These are phyloP conservation scores for Trichomalopsis sarcophagae DNA, from an alignment of 1,140 invertebrate genomes.

Conservation along the genomic window DNA sequence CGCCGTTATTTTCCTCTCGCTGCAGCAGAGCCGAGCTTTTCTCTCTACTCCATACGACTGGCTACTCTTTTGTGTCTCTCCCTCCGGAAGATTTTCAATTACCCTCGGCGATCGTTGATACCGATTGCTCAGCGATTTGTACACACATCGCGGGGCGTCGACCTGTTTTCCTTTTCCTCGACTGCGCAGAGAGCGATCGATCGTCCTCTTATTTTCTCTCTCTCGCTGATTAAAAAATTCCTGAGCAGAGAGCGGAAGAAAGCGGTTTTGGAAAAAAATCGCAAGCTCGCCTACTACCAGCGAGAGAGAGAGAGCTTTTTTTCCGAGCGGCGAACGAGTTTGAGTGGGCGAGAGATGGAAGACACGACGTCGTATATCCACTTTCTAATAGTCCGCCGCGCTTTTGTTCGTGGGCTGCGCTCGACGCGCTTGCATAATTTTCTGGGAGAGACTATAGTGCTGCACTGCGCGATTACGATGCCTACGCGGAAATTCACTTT, in stretches of 20 bases:
- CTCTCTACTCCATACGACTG: background rate
- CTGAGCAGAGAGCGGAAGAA: background rate
- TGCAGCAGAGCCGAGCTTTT: background rate
- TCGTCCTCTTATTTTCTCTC: constrained; percentile 17
- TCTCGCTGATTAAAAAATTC: constrained; percentile 44
- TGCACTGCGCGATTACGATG: background rate
- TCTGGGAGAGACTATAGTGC: background rate
- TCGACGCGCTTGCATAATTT: constrained; percentile 4
- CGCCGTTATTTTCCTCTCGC: constrained; percentile 10
- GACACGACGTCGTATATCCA: constrained; percentile 18
- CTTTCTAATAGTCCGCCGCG: constrained; percentile 25
- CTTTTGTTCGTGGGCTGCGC: constrained; percentile 15
- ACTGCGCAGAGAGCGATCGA: constrained; percentile 22
- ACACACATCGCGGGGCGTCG: constrained; percentile 28
- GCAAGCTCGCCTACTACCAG: background rate
- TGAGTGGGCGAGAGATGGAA: background rate
- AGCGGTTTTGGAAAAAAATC: constrained; percentile 1
- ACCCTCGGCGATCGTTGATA: background rate
- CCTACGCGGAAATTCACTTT: background rate
- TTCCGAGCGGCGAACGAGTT: background rate
- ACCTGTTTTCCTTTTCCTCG: constrained; percentile 36
- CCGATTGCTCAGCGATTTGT: background rate
- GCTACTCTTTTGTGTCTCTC: background rate
- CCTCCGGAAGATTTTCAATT: background rate
- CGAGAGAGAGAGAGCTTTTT: background rate